Conservation (phyloP, 2,797 vertebrate genomes). For the Falco novaeseelandiae region DNA sequence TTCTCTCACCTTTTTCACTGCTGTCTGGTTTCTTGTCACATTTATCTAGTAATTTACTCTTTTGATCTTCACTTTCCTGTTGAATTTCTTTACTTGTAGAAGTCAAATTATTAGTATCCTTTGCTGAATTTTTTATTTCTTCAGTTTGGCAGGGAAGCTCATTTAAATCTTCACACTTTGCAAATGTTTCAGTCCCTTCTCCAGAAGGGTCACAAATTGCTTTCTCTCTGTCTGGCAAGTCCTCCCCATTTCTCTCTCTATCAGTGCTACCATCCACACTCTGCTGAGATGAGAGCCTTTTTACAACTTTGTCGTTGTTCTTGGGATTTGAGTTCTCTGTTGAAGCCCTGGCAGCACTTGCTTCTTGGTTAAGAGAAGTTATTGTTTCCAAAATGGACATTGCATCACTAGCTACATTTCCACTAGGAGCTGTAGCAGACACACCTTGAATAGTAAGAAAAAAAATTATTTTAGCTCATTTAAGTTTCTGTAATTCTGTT, state of each 20-base stretch:
- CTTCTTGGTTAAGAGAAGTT: conserved; percentile 90
- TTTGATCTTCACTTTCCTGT: conserved; percentile 75
- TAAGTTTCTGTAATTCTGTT: fast-evolving
- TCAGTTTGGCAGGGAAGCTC: conserved; percentile 72
- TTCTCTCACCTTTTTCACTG: conserved; percentile 76
- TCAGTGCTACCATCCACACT: conserved; percentile 69
- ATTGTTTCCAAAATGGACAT: conserved; percentile 95
- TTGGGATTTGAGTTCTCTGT: conserved; percentile 72
- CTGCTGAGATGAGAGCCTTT: conserved; percentile 72
- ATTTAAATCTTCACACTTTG: conserved; percentile 70
- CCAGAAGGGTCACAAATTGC: conserved; percentile 34
- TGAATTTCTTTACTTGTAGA: conserved; percentile 68
- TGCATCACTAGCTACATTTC: conserved; percentile 81
- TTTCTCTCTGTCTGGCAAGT: conserved; percentile 78
- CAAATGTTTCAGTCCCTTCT: conserved; percentile 69
- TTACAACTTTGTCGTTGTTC: conserved; percentile 71
- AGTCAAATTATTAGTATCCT: conserved; percentile 67
- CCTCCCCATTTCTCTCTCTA: conserved; percentile 79
- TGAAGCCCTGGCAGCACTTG: conserved; percentile 82
- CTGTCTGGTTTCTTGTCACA: conserved; percentile 74
- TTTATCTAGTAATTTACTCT: conserved; percentile 73
- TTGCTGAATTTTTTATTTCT: conserved; percentile 77
- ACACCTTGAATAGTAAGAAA: conserved; percentile 72
- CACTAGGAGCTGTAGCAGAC: conserved; percentile 73
- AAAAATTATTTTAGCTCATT: neutral